phyloP scores from a whole-genome alignment of 2,113 vertebrate species.

The Eurypyga helias region DNA sequence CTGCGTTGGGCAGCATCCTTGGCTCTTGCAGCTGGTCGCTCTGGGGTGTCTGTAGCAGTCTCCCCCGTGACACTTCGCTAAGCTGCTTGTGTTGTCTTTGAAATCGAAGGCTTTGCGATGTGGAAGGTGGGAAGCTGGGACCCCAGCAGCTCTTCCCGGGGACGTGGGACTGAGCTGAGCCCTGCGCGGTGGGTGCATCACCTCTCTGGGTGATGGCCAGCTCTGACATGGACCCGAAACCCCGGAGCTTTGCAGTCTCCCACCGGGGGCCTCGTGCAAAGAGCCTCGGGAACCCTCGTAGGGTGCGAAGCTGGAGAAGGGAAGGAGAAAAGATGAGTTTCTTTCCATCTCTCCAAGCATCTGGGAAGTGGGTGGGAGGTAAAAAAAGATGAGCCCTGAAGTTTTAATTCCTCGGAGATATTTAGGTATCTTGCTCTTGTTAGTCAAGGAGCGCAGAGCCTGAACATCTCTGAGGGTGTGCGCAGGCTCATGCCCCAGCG shows the following conservation, averaged over 20 bases:
- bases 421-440: conserved; percentile 59
- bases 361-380: conserved; percentile 63
- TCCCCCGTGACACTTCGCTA: fast-evolving
- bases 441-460: not conserved
- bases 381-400: conserved; percentile 66
- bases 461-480: not conserved
- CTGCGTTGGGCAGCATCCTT: fast-evolving
- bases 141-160: not conserved
- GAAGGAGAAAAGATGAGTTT: not conserved
- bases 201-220: fast-evolving
- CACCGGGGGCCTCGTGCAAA: not conserved
- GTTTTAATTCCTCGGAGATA: conserved; percentile 57
- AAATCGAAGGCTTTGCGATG: not conserved
- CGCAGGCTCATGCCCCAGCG: not conserved
- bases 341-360: conserved; percentile 54
- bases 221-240: fast-evolving
- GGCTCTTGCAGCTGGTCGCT: not conserved
- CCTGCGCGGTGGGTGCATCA: fast-evolving
- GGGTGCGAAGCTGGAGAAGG: not conserved
- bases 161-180: fast-evolving
- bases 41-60: fast-evolving
- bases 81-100: not conserved
- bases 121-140: not conserved
- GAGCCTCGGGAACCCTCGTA: not conserved
- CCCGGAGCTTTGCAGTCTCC: fast-evolving